Base-by-base conservation (phyloP, 2,113 vertebrate genomes). In the Solea solea region DNA sequence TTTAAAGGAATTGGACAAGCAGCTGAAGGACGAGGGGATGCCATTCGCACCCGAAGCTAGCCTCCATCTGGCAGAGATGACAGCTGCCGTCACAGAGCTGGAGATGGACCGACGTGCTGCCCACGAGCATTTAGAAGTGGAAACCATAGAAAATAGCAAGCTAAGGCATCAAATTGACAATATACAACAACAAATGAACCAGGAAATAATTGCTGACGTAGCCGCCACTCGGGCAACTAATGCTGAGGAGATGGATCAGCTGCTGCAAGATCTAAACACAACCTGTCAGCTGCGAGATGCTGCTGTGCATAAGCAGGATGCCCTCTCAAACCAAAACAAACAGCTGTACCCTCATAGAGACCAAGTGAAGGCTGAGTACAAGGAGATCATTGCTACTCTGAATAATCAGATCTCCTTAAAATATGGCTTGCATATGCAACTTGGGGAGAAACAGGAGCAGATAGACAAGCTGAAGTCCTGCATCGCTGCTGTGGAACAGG, bases 71-170 rank as follows among this genome's bases (percentile, higher is more conserved):
- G 64, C 72, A 66, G 89, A 93, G 28, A 75, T 89, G 69, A 74
- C 90, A 15, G 40, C 88, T 40, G 92, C 94, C 40, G 78, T 96
- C 81, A 93, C 90, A 52, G 91, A 94, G 62, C 60, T 94, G 88
- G 95, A 95, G 85, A 85, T 84, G 63, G 89, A 92, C 40, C 81
- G 91, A 81, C 94, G 91, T 13, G 7, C 57, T 0, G 84, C 74
- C 1, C 88, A 90, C 14, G 94, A 97, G 55, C 86, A 80, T 12
- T 84, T 95, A 25, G 94, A 96, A 77, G 94, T 95, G 10, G 94
- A 94, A 86, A 95, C 91, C 11, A 95, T 95, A 78, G 94, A 96
- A 81, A 93, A 87, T 48, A 95, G 93, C 86, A 95, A 89, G 62
- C 75, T 95, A 2, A 89, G 91, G 40, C 92, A 92, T 53, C 85